Evolutionary conservation across 2,113 vertebrate species (phyloP).

Genomic region (Marcusenius ussheri): DNA sequence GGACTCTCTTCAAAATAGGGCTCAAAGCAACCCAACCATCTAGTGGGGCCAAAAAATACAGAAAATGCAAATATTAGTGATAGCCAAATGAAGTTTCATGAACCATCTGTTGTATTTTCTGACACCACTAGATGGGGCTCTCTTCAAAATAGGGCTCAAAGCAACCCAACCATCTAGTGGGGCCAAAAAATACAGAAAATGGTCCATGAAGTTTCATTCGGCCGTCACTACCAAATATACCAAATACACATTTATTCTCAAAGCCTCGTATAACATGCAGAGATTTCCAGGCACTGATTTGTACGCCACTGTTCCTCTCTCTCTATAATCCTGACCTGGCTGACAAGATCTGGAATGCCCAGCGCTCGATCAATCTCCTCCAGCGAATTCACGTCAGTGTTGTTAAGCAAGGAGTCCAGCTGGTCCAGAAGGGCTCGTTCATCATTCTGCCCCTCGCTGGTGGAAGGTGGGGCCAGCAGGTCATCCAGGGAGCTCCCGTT

Average conservation of each 20-base stretch:
- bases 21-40: neutral
- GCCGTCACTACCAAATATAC: neutral
- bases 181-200: neutral
- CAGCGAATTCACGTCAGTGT: conserved; percentile 79
- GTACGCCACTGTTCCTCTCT: neutral
- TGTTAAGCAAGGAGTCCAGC: conserved; percentile 86
- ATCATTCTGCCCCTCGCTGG: conserved; percentile 78
- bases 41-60: neutral
- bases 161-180: neutral
- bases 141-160: neutral
- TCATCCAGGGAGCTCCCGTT: conserved; percentile 80
- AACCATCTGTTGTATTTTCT: neutral
- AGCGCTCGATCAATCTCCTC: conserved; percentile 93
- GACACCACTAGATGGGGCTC: neutral
- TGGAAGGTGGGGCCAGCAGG: conserved; percentile 73
- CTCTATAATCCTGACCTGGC: conserved; percentile 65
- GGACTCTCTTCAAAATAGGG: neutral
- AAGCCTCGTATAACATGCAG: neutral
- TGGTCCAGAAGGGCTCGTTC: conserved; percentile 88
- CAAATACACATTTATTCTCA: neutral
- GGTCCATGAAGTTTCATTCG: neutral
- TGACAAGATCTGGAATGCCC: conserved; percentile 92
- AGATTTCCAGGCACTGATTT: neutral
- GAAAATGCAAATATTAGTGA: neutral
- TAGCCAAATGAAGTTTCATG: neutral